These are phyloP conservation scores for Nomada fucata DNA, from an alignment of 2,888 invertebrate species.

Conservation along the genomic window DNA sequence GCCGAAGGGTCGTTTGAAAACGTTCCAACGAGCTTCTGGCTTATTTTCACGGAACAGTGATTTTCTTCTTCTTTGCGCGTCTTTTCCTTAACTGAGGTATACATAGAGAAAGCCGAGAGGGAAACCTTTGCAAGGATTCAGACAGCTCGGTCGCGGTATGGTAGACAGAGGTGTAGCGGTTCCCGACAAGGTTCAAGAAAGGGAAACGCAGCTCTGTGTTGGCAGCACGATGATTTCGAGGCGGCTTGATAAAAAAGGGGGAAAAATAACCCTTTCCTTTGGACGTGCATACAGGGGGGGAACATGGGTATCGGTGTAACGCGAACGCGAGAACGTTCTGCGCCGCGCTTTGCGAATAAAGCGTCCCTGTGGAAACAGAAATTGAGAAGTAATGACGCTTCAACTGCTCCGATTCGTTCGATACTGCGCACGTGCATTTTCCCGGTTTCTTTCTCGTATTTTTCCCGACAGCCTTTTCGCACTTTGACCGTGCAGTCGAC, in stretches of 20 bases:
- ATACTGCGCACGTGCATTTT: not conserved
- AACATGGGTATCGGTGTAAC: not conserved
- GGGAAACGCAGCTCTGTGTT: not conserved
- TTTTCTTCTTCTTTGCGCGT: not conserved
- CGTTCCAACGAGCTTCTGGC: not conserved
- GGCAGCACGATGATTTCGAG: slow-evolving; percentile 4
- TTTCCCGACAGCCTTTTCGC: not conserved
- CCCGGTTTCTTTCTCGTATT: not conserved
- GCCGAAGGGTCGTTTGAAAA: slow-evolving; percentile 15
- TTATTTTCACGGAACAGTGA: slow-evolving; percentile 24
- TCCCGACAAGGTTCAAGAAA: not conserved
- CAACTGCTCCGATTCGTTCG: not conserved
- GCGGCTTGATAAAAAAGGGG: not conserved
- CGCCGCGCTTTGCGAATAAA: not conserved
- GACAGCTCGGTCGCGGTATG: not conserved
- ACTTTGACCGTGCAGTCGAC: not conserved
- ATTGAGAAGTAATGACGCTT: not conserved
- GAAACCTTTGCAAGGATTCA: not conserved
- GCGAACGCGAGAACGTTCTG: not conserved
- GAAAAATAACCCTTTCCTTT: not conserved
- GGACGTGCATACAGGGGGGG: not conserved
- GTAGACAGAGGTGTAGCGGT: not conserved
- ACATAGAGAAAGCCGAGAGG: not conserved
- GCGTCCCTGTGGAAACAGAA: not conserved
- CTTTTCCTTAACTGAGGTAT: not conserved